These are phyloP conservation scores for Amblyjoppa fuscipennis DNA, from an alignment of 2,888 invertebrate genomes.

Conservation along the genomic window DNA sequence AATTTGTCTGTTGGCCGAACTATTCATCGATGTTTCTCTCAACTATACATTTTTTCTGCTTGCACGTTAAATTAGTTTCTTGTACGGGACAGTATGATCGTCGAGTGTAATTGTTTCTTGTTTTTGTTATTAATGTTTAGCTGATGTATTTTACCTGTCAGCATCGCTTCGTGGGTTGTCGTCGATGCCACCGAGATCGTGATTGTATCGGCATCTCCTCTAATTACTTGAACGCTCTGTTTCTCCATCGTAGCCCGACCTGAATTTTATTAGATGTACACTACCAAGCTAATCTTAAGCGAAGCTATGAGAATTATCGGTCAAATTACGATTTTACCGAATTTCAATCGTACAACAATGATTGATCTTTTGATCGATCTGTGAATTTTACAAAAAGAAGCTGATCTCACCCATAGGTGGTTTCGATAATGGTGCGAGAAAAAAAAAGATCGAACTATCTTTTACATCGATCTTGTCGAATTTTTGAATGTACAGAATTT, in stretches of 20 bases:
- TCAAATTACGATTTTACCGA: slow-evolving; percentile 45
- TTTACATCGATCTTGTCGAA: slow-evolving; percentile 21
- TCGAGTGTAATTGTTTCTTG: slow-evolving; percentile 36
- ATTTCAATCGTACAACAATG: neutral
- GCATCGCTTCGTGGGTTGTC: slow-evolving; percentile 88
- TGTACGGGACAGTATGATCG: slow-evolving; percentile 14
- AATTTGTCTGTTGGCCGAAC: neutral
- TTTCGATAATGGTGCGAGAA: neutral
- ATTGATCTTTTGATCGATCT: slow-evolving; percentile 22
- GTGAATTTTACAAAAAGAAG: slow-evolving; percentile 20
- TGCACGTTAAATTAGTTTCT: slow-evolving; percentile 44
- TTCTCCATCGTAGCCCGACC: slow-evolving; percentile 82
- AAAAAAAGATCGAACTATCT: slow-evolving; percentile 31
- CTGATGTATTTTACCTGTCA: slow-evolving; percentile 87
- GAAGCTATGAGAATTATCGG: slow-evolving; percentile 65
- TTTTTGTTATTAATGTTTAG: slow-evolving; percentile 52
- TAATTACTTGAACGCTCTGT: slow-evolving; percentile 82
- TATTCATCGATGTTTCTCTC: too few relatives aligned
- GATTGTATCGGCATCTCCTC: slow-evolving; percentile 84
- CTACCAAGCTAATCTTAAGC: slow-evolving; percentile 74
- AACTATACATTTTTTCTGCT: too few relatives aligned
- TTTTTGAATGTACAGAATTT: neutral
- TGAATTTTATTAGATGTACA: slow-evolving; percentile 80
- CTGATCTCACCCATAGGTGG: neutral
- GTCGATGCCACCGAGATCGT: slow-evolving; percentile 87